phyloP scores from a whole-genome alignment of 2,797 vertebrate species.

The Loriculus beryllinus region DNA sequence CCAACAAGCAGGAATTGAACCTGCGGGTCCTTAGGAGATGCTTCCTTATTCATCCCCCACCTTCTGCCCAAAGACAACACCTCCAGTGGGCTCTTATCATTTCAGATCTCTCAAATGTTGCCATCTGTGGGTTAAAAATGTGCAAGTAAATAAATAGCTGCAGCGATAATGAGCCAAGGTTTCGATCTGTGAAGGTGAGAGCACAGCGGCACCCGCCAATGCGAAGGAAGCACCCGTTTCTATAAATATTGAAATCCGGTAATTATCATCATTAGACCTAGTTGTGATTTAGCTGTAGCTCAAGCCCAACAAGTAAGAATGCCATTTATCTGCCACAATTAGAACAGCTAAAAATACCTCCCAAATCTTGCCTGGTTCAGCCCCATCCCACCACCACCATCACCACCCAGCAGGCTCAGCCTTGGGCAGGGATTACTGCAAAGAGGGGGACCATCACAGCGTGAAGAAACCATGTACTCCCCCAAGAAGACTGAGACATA shows the following conservation, averaged over 20 bases:
- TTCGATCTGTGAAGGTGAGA: conserved; percentile 67
- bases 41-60: background rate
- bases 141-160: conserved; percentile 53
- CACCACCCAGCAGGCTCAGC: background rate
- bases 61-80: background rate
- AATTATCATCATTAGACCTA: conserved; percentile 70
- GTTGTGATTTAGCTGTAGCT: conserved; percentile 61
- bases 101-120: background rate
- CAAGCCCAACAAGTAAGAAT: conserved; percentile 60
- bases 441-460: rapidly evolving
- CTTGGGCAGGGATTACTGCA: background rate
- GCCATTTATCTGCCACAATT: conserved; percentile 59
- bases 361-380: background rate
- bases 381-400: background rate
- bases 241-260: conserved; percentile 74
- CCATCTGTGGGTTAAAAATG: conserved; percentile 41
- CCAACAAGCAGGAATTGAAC: background rate
- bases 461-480: background rate
- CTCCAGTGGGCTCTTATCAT: rapidly evolving
- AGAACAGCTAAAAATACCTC: conserved; percentile 67
- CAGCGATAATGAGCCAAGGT: conserved; percentile 26
- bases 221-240: conserved; percentile 62
- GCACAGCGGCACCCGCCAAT: conserved; percentile 38
- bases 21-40: background rate
- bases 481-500: background rate